A percentile compares a stretch with the other conserved stretches of the same genome.
These are phyloP conservation scores for Gambusia yucatana DNA, from an alignment of 2,797 vertebrate species.

Conservation along the genomic window DNA sequence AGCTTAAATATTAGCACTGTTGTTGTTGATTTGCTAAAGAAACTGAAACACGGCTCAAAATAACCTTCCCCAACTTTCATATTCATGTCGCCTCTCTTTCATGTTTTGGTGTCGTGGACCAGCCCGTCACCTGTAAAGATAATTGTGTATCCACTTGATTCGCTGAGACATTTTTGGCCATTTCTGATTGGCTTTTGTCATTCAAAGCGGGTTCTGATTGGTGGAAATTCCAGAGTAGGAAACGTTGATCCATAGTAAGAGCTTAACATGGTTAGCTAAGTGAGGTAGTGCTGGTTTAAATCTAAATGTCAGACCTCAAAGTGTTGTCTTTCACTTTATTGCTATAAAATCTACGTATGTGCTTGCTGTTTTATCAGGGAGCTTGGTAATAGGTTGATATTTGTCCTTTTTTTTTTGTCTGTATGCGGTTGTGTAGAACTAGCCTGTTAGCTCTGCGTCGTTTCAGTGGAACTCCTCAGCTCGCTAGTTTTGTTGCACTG, in stretches of 20 bases:
- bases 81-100: not conserved
- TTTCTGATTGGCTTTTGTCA: conserved; percentile 69
- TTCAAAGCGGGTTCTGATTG: conserved; percentile 61
- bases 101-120: conserved; percentile 74
- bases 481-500: conserved; percentile 28
- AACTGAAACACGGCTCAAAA: not conserved
- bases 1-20: not conserved
- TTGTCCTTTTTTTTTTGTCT: conserved; percentile 7
- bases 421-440: conserved; percentile 26
- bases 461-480: conserved; percentile 38
- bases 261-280: conserved; percentile 58
- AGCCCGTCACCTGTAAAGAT: conserved; percentile 42
- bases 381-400: not conserved
- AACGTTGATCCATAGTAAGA: conserved; percentile 58
- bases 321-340: not conserved
- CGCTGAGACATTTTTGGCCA: conserved; percentile 26
- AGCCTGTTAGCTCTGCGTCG: conserved; percentile 59
- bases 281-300: conserved; percentile 44
- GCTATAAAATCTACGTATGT: not conserved
- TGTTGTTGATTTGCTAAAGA: not conserved
- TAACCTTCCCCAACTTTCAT: not conserved
- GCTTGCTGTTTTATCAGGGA: not conserved
- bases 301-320: not conserved
- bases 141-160: conserved; percentile 83
- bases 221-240: conserved; percentile 62